Conservation (phyloP, 2,113 vertebrate species). For the Percina caprodes region DNA sequence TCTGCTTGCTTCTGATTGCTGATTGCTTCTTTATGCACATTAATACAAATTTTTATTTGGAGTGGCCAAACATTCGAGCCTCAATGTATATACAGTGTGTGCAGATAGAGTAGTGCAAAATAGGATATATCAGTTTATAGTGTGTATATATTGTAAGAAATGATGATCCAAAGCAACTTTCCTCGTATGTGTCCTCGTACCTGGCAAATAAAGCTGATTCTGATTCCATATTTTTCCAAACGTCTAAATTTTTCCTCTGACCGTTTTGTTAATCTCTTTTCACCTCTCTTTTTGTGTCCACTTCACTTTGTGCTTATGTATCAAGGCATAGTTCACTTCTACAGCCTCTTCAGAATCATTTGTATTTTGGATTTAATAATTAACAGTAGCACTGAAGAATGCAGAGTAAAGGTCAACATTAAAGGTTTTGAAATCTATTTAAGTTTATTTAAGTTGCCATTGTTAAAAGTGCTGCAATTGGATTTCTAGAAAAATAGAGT, state of each 20-base stretch:
- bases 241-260: neutral
- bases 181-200: too few relatives aligned
- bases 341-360: neutral
- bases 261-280: neutral
- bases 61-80: too few relatives aligned
- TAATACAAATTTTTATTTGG: too few relatives aligned
- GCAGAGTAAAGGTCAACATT: neutral
- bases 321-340: neutral
- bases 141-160: too few relatives aligned
- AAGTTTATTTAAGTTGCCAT: neutral
- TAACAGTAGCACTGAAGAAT: neutral
- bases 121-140: too few relatives aligned
- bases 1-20: too few relatives aligned
- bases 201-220: too few relatives aligned
- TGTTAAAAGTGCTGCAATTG: neutral
- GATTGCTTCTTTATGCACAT: too few relatives aligned
- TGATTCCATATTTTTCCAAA: constrained; percentile 14
- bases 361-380: neutral
- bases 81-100: too few relatives aligned
- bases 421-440: neutral
- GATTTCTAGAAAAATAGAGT: neutral
- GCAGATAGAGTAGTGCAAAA: too few relatives aligned
- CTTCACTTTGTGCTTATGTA: neutral
- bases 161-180: too few relatives aligned
- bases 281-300: neutral